Conservation (phyloP, 2,113 vertebrate species). For the Poeciliopsis prolifica region DNA sequence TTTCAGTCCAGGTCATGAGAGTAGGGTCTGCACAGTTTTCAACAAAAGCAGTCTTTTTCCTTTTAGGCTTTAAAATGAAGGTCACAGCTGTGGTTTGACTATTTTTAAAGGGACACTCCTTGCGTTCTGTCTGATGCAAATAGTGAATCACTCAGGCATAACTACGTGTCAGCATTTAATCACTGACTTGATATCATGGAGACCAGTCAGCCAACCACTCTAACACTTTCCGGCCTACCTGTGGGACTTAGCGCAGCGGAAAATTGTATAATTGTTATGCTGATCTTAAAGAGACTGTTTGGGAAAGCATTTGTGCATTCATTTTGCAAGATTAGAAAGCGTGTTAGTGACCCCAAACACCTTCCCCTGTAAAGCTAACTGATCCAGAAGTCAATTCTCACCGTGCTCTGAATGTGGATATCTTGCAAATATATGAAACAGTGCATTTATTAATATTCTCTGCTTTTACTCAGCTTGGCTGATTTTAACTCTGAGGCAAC, state of each 20-base stretch:
- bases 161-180: slow-evolving; percentile 66
- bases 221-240: slow-evolving; percentile 70
- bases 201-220: slow-evolving; percentile 64
- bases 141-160: slow-evolving; percentile 45
- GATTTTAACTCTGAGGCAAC: slow-evolving; percentile 61
- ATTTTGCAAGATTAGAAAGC: slow-evolving; percentile 72
- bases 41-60: slow-evolving; percentile 7
- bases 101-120: slow-evolving; percentile 5
- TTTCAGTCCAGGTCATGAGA: slow-evolving; percentile 55
- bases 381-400: slow-evolving; percentile 66
- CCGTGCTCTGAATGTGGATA: slow-evolving; percentile 68
- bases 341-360: slow-evolving; percentile 69
- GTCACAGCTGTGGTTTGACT: slow-evolving; percentile 24
- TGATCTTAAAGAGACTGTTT: slow-evolving; percentile 62
- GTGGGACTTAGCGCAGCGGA: slow-evolving; percentile 58
- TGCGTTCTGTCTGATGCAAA: slow-evolving; percentile 9
- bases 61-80: slow-evolving; percentile 25
- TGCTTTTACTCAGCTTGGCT: slow-evolving; percentile 59
- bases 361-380: slow-evolving; percentile 76
- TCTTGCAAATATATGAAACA: slow-evolving; percentile 78
- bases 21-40: slow-evolving; percentile 30
- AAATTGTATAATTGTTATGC: slow-evolving; percentile 70
- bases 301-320: slow-evolving; percentile 61
- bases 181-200: slow-evolving; percentile 67
- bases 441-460: slow-evolving; percentile 77